These are phyloP conservation scores for Halcyon badia DNA, from an alignment of 2,797 vertebrate genomes.

Conservation along the genomic window DNA sequence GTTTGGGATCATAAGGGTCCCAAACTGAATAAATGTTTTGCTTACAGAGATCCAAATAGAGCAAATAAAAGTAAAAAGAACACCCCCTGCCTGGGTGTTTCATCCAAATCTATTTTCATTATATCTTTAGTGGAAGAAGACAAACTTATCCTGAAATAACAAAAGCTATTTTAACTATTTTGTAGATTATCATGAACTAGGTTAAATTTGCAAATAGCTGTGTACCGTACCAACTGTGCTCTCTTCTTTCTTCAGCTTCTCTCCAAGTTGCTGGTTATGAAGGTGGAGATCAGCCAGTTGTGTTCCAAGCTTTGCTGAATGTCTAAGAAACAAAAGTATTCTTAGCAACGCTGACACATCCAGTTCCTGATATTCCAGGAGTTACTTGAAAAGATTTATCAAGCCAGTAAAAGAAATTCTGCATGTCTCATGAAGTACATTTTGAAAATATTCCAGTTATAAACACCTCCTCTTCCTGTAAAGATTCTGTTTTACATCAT, in stretches of 20 bases:
- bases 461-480: not conserved
- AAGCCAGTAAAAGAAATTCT: not conserved
- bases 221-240: slow-evolving; percentile 86
- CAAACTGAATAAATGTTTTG: not conserved
- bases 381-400: not conserved
- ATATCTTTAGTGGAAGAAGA: not conserved
- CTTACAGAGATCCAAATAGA: not conserved
- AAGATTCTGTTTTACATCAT: not conserved
- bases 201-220: not conserved
- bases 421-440: not conserved
- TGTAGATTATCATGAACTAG: not conserved
- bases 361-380: not conserved
- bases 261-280: slow-evolving; percentile 87
- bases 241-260: slow-evolving; percentile 82
- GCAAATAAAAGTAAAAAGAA: not conserved
- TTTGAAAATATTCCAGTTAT: not conserved
- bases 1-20: not conserved
- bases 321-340: slow-evolving; percentile 75
- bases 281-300: slow-evolving; percentile 92
- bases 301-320: slow-evolving; percentile 85
- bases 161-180: not conserved
- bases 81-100: not conserved
- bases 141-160: not conserved
- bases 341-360: not conserved
- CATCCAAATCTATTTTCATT: not conserved